phyloP scores from a whole-genome alignment of 2,113 vertebrate species.

The Pelmatolapia mariae region DNA sequence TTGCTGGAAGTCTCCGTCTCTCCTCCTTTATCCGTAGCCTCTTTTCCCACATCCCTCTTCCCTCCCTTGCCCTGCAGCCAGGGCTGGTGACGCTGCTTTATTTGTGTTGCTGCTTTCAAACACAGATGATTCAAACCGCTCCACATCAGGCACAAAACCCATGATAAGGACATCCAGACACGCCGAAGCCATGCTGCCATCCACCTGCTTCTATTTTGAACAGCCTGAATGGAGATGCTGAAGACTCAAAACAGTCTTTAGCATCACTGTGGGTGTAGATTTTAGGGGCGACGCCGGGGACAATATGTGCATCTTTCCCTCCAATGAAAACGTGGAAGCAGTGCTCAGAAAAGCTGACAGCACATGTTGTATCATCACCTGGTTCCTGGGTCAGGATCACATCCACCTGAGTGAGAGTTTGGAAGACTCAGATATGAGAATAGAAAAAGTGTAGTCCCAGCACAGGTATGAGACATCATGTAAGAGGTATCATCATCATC shows the following conservation, averaged over 20 bases:
- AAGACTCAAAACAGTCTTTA: not conserved
- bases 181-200: not conserved
- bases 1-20: conserved; percentile 4
- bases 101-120: not conserved
- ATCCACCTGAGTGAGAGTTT: not conserved
- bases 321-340: not conserved
- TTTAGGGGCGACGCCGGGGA: not conserved
- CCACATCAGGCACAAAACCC: not conserved
- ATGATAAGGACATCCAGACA: not conserved
- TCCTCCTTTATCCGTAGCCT: conserved; percentile 13
- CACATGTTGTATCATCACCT: not conserved
- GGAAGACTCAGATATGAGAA: not conserved
- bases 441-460: not conserved
- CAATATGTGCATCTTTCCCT: not conserved
- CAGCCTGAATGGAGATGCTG: not conserved
- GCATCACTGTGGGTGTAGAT: not conserved
- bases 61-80: not conserved
- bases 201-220: not conserved
- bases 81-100: not conserved
- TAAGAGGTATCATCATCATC: not conserved
- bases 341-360: not conserved
- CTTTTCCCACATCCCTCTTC: not conserved
- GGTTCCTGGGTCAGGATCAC: not conserved
- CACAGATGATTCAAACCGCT: not conserved
- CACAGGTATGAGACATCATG: not conserved